A percentile compares a stretch with the other conserved stretches of the same genome.
Conservation (phyloP, 2,113 vertebrate species). For the Cheirogaleus medius region DNA sequence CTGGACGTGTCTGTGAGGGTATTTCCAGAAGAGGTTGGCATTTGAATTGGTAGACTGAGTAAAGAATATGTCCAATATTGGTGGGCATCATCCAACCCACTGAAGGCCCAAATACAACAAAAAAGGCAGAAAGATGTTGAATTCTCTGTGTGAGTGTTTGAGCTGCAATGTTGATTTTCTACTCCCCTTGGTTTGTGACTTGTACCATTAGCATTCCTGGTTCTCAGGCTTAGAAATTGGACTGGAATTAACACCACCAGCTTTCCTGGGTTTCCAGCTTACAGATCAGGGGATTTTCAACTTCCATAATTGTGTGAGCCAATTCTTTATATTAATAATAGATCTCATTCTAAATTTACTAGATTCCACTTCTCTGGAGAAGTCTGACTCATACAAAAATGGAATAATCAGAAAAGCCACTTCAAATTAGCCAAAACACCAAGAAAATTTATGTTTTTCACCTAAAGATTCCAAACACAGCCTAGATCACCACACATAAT, state of each 20-base stretch:
- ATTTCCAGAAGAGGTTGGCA: not conserved
- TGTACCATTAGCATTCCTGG: not conserved
- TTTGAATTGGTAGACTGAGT: not conserved
- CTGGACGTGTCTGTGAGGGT: not conserved
- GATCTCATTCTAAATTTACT: not conserved
- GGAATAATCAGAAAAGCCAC: not conserved
- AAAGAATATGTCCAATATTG: not conserved
- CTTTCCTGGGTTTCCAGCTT: not conserved
- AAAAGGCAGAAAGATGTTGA: not conserved
- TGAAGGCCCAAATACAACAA: not conserved
- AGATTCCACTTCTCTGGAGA: not conserved
- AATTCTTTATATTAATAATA: not conserved
- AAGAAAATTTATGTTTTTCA: not conserved
- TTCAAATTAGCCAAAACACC: not conserved
- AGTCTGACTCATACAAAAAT: not conserved
- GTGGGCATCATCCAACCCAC: too few species aligned
- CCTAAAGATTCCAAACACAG: not conserved
- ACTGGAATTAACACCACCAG: not conserved
- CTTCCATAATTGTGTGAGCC: not conserved
- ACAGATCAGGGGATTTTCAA: not conserved
- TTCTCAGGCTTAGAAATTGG: not conserved
- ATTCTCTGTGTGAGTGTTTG: accelerated
- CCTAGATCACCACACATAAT: not conserved
- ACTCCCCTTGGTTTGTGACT: not conserved
- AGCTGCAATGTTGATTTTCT: too few species aligned